Conservation (phyloP, 37 sponge, comb jelly and placozoan species). For the Aphrocallistes beatrix region DNA sequence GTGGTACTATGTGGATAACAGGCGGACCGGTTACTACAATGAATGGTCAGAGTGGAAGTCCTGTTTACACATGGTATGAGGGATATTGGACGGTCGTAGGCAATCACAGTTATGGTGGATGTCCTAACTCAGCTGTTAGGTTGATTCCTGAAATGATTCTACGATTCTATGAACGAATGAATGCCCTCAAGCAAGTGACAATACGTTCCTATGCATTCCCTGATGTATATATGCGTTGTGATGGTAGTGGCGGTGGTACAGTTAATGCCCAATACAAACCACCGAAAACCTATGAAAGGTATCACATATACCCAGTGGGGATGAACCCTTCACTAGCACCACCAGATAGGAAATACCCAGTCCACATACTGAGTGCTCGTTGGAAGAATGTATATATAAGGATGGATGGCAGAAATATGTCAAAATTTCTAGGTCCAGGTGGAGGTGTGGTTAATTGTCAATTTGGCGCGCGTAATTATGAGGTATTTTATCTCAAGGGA, state of each 20-base stretch:
- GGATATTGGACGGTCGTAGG: background rate
- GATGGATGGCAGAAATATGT: background rate
- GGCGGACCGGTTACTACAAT: background rate
- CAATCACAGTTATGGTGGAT: background rate
- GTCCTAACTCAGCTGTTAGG: background rate
- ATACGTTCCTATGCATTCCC: background rate
- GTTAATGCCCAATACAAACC: background rate
- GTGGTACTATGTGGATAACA: background rate
- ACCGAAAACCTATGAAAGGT: background rate
- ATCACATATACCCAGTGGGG: background rate
- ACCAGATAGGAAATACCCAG: background rate
- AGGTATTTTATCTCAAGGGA: background rate
- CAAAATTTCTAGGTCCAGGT: background rate
- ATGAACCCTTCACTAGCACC: background rate
- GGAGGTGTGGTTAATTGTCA: background rate
- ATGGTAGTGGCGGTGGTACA: background rate
- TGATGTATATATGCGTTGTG: background rate
- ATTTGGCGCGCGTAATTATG: background rate
- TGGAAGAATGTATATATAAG: background rate
- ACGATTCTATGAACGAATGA: background rate
- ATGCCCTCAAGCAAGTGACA: background rate
- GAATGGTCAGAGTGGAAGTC: background rate
- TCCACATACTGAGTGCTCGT: background rate
- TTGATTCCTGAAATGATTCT: background rate
- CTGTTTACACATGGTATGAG: slow-evolving; percentile 6